Conservation (phyloP, 1,140 invertebrate genomes). For the Hirudo medicinalis region DNA sequence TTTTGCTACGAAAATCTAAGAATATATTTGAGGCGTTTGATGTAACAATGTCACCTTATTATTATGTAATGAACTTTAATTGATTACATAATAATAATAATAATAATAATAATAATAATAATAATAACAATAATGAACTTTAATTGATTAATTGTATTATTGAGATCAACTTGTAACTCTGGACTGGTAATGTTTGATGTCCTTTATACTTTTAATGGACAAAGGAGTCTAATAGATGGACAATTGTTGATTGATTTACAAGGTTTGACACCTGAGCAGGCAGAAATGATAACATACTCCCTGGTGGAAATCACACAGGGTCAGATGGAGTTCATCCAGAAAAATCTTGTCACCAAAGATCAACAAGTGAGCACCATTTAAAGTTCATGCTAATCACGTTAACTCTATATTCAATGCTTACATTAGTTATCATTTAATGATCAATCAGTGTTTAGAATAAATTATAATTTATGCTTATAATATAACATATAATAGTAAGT, state of each 20-base stretch:
- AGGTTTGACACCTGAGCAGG: constrained; percentile 32
- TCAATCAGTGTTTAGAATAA: neutral
- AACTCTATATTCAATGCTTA: no score
- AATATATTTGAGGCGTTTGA: neutral
- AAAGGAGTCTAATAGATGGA: neutral
- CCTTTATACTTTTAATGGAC: neutral
- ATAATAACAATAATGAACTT: no score
- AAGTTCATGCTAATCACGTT: no score
- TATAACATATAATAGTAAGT: no score
- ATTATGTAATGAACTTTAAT: neutral
- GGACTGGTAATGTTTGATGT: constrained; percentile 4
- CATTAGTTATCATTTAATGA: neutral
- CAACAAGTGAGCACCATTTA: constrained; percentile 31
- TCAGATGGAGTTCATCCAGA: constrained; percentile 31
- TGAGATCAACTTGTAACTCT: neutral
- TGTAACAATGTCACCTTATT: neutral
- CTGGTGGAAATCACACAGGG: constrained; percentile 27
- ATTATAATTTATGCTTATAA: no score
- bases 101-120: no score
- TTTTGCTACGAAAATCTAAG: neutral
- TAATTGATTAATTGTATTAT: neutral
- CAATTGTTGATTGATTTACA: neutral
- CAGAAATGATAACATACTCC: constrained; percentile 26
- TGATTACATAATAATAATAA: no score
- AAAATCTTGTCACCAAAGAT: constrained; percentile 34